Conservation (phyloP, 2,797 vertebrate species). For the Tympanoctomys barrerae region DNA sequence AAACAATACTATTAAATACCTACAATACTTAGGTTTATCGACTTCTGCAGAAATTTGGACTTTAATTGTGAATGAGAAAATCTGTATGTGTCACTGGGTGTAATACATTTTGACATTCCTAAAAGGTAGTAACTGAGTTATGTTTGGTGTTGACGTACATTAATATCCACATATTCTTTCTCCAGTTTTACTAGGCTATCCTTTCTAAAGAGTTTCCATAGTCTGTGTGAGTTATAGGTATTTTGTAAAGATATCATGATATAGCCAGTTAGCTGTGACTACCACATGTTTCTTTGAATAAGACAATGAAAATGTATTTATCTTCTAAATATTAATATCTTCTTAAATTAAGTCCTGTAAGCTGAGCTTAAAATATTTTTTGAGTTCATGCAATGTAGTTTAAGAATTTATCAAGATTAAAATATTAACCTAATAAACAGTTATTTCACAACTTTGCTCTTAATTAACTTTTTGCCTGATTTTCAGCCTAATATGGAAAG, state of each 20-base stretch:
- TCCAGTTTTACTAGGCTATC: constrained; percentile 54
- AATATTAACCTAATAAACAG: background rate
- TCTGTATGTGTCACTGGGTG: constrained; percentile 39
- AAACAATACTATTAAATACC: constrained; percentile 51
- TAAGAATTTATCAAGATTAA: constrained; percentile 31
- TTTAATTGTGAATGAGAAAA: constrained; percentile 66
- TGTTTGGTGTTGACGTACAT: background rate
- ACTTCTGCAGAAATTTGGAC: constrained; percentile 42
- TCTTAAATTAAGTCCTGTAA: constrained; percentile 53
- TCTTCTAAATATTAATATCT: constrained; percentile 42
- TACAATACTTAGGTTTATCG: constrained; percentile 45
- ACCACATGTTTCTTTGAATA: background rate
- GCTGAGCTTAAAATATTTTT: background rate
- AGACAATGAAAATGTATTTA: constrained; percentile 46
- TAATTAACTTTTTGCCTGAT: constrained; percentile 21
- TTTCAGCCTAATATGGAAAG: background rate
- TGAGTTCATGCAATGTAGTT: background rate
- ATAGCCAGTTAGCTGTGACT: background rate
- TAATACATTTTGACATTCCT: constrained; percentile 57
- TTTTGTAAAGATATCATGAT: constrained; percentile 46
- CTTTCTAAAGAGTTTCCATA: constrained; percentile 43
- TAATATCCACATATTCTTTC: background rate
- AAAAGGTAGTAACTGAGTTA: constrained; percentile 62
- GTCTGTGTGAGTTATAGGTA: background rate
- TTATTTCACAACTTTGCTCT: constrained; percentile 9